phyloP scores from a whole-genome alignment of 2,888 invertebrate species.

The Prosapia bicincta region DNA sequence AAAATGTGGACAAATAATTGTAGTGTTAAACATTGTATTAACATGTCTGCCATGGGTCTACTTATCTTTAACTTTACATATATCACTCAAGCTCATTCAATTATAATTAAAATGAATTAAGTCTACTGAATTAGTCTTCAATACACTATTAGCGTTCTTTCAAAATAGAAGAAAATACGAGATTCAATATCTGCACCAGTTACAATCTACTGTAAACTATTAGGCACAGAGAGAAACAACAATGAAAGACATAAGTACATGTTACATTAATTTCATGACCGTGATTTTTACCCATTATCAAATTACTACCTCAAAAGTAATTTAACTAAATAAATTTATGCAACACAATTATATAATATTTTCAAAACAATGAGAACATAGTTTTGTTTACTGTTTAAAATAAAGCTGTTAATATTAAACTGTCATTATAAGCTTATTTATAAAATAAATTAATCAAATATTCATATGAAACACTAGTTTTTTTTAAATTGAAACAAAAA shows the following conservation, averaged over 20 bases:
- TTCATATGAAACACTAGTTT: too few relatives aligned
- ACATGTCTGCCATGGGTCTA: too few relatives aligned
- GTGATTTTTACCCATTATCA: not conserved
- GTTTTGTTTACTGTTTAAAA: not conserved
- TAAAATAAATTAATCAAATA: not conserved
- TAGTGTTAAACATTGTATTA: too few relatives aligned
- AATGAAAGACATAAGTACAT: not conserved
- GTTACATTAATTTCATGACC: not conserved
- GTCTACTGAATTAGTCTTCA: too few relatives aligned
- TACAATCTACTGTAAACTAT: not conserved
- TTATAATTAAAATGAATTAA: too few relatives aligned
- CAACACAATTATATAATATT: not conserved
- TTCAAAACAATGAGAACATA: not conserved
- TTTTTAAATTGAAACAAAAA: not conserved
- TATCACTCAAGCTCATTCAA: too few relatives aligned
- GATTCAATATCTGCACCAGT: not conserved
- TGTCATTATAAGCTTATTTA: not conserved
- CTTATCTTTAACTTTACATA: too few relatives aligned
- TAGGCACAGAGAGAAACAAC: not conserved
- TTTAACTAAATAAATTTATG: not conserved
- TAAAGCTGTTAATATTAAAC: not conserved
- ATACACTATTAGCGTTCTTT: not conserved
- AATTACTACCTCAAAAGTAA: not conserved
- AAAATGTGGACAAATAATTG: too few relatives aligned
- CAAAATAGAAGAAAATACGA: not conserved